Conservation (phyloP, 2,797 vertebrate species). For the Emys orbicularis region DNA sequence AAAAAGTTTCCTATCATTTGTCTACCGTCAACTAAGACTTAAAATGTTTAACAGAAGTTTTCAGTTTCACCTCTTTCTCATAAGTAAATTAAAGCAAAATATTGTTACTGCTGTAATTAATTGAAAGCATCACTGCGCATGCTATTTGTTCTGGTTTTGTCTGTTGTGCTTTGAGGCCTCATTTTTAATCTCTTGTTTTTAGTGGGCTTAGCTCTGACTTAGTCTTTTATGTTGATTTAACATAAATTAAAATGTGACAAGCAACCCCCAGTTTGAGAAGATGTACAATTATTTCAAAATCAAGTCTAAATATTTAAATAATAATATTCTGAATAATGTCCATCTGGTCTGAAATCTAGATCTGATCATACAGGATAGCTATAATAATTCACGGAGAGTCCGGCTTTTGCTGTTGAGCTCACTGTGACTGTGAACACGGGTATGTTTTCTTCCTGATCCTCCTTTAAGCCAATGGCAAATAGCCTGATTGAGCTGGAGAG, state of each 20-base stretch:
- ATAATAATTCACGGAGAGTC: background rate
- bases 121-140: background rate
- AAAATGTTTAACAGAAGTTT: background rate
- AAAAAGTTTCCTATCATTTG: background rate
- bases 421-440: background rate
- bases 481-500: background rate
- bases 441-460: background rate
- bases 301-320: slow-evolving; percentile 13
- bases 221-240: slow-evolving; percentile 14
- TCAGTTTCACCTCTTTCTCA: background rate
- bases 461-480: background rate
- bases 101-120: background rate
- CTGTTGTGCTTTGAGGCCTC: background rate
- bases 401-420: background rate
- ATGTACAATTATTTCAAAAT: slow-evolving; percentile 18
- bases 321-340: background rate
- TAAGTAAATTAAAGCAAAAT: background rate
- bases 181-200: slow-evolving; percentile 16
- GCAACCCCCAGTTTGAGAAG: slow-evolving; percentile 21
- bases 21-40: background rate
- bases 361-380: background rate
- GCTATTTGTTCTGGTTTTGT: background rate
- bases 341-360: background rate
- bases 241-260: slow-evolving; percentile 18
- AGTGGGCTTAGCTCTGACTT: background rate